These are phyloP conservation scores for Andrena haemorrhoa DNA, from an alignment of 2,888 invertebrate species.

Conservation along the genomic window DNA sequence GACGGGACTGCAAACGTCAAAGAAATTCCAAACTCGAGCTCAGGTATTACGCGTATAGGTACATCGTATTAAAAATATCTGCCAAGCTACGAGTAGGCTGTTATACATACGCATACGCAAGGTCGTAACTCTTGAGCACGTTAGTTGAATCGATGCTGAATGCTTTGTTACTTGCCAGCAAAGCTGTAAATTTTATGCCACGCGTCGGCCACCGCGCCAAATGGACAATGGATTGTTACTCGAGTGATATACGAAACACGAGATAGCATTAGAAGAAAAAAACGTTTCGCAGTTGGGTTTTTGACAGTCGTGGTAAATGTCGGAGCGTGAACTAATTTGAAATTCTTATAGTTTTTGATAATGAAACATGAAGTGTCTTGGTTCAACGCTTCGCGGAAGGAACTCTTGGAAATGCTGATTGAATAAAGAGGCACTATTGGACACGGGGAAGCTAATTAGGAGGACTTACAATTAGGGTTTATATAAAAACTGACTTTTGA, in stretches of 20 bases:
- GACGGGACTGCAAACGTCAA: background rate
- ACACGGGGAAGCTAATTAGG: background rate
- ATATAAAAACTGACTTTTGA: too few species aligned
- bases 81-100: background rate
- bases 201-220: background rate
- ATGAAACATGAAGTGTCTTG: background rate
- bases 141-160: slow-evolving; percentile 17
- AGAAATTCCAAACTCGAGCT: background rate
- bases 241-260: background rate
- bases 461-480: background rate
- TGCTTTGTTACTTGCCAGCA: background rate
- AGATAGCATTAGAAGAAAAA: background rate
- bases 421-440: background rate
- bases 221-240: background rate
- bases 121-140: slow-evolving; percentile 4
- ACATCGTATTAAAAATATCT: background rate
- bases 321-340: background rate
- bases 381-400: background rate
- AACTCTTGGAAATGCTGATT: too few species aligned
- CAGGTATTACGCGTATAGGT: background rate
- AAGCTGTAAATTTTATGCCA: slow-evolving; percentile 32
- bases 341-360: background rate
- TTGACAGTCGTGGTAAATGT: background rate
- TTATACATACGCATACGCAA: background rate
- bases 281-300: background rate